These are phyloP conservation scores for Cynoglossus semilaevis DNA, from an alignment of 2,113 vertebrate species.

Conservation along the genomic window DNA sequence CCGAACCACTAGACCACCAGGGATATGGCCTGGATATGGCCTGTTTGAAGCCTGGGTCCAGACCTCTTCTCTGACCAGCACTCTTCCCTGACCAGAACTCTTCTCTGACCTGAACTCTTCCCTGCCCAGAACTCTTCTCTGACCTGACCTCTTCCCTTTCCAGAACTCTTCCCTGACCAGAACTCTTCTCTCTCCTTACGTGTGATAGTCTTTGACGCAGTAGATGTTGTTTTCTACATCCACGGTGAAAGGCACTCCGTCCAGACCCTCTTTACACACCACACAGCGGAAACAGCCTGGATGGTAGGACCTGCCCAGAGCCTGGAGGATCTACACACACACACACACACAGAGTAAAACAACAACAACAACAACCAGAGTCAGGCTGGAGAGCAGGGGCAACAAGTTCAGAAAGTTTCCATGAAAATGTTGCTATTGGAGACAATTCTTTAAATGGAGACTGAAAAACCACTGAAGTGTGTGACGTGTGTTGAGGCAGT, in stretches of 20 bases:
- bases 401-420: too few relatives aligned
- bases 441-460: too few relatives aligned
- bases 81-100: too few relatives aligned
- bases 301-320: conserved; percentile 96
- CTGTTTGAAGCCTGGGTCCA: too few relatives aligned
- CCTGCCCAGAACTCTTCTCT: too few relatives aligned
- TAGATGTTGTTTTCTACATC: conserved; percentile 97
- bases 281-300: conserved; percentile 98
- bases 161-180: background rate
- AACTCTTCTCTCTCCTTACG: conserved; percentile 82
- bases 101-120: background rate
- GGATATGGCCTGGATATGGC: too few relatives aligned
- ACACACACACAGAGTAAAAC: background rate
- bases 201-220: conserved; percentile 98
- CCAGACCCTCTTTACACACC: conserved; percentile 93
- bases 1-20: too few relatives aligned
- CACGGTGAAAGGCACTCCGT: conserved; percentile 97
- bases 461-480: too few relatives aligned
- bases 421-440: too few relatives aligned
- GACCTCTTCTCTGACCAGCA: too few relatives aligned
- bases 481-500: too few relatives aligned
- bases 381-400: background rate
- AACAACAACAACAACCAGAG: conserved; percentile 2
- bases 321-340: conserved; percentile 89
- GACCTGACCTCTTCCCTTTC: too few relatives aligned